Percentiles rank a stretch among this genome's conserved stretches.
phyloP scores from a whole-genome alignment of 2,113 vertebrate genomes.

The Oryctolagus cuniculus region mOryCun1.1 NC_091440.1:80388001-80388500 shows the following conservation, averaged over 20 bases:
- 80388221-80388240: conserved; percentile 1
- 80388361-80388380: conserved; percentile 39
- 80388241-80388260: neutral
- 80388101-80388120: neutral
- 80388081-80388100: neutral
- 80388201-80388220: neutral
- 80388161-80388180: neutral
- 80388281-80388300: neutral
- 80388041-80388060: neutral
- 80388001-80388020: neutral
- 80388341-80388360: neutral
- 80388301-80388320: neutral
- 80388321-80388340: conserved; percentile 45
- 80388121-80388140: neutral
- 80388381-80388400: neutral
- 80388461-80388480: neutral
- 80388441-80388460: neutral
- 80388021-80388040: neutral
- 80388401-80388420: neutral
- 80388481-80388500: neutral
- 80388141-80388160: neutral
- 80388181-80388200: neutral
- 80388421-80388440: neutral
- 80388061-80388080: neutral
- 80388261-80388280: neutral